Conservation (phyloP, 2,113 vertebrate genomes). For the Bubo scandiacus region DNA sequence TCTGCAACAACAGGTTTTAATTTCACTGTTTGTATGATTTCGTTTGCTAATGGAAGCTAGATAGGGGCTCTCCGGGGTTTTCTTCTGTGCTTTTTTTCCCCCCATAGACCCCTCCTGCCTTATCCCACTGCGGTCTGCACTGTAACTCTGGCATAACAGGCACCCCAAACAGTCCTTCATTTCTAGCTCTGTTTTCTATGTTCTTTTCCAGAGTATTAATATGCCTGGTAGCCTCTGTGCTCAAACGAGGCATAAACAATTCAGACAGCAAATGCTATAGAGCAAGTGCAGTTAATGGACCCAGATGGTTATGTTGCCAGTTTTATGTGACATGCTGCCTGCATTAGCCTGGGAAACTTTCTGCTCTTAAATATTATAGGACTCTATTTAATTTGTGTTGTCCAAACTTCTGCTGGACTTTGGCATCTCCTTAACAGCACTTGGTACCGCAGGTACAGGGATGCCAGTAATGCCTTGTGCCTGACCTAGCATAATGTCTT, state of each 20-base stretch:
- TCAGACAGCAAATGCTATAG: neutral
- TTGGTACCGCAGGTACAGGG: neutral
- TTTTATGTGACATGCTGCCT: neutral
- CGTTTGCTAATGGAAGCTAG: neutral
- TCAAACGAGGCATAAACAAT: slow-evolving; percentile 7
- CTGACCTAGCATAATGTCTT: neutral
- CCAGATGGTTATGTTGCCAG: neutral
- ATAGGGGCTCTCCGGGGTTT: neutral
- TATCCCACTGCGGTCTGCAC: neutral
- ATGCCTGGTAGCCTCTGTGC: neutral
- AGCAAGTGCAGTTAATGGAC: neutral
- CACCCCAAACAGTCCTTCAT: neutral
- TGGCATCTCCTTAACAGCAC: neutral
- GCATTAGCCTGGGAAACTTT: neutral
- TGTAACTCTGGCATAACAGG: neutral
- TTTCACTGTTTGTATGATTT: neutral
- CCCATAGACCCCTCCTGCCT: neutral
- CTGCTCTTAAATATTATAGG: neutral
- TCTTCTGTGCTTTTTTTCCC: neutral
- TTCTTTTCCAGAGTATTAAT: neutral
- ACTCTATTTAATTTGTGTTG: neutral
- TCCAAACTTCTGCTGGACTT: neutral
- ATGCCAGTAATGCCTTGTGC: neutral
- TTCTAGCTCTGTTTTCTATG: neutral
- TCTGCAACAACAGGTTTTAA: neutral